Conservation (phyloP, 2,797 vertebrate species). For the Acridotheres tristis region DNA sequence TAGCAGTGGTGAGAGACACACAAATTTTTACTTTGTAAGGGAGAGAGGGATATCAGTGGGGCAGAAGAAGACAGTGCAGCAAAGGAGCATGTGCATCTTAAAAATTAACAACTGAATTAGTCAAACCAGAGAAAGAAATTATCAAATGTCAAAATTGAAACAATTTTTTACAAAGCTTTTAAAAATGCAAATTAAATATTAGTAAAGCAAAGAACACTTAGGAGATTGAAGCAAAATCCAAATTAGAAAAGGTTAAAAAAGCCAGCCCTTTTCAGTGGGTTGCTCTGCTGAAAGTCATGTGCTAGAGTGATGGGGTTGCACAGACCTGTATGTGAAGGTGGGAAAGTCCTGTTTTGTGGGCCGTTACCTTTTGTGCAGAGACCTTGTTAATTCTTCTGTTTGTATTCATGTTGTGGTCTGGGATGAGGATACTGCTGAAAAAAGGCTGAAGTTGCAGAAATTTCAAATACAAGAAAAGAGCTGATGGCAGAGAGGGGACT, state of each 20-base stretch:
- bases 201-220: not conserved
- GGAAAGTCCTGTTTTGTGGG: not conserved
- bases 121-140: not conserved
- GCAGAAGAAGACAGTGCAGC: not conserved
- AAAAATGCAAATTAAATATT: not conserved
- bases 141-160: not conserved
- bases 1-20: not conserved
- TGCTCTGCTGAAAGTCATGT: not conserved
- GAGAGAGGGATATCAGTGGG: not conserved
- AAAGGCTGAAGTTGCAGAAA: not conserved
- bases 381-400: not conserved
- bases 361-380: not conserved
- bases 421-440: not conserved
- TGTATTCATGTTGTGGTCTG: not conserved
- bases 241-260: not conserved
- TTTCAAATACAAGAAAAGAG: not conserved
- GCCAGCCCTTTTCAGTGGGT: rapidly evolving
- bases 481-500: not conserved
- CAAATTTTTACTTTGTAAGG: not conserved
- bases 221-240: not conserved
- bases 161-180: not conserved
- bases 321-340: not conserved
- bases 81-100: not conserved
- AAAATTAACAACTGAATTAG: not conserved
- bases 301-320: too few relatives aligned